Base-by-base conservation (phyloP, 1,140 invertebrate species). In the Polypedilum vanderplanki region DNA sequence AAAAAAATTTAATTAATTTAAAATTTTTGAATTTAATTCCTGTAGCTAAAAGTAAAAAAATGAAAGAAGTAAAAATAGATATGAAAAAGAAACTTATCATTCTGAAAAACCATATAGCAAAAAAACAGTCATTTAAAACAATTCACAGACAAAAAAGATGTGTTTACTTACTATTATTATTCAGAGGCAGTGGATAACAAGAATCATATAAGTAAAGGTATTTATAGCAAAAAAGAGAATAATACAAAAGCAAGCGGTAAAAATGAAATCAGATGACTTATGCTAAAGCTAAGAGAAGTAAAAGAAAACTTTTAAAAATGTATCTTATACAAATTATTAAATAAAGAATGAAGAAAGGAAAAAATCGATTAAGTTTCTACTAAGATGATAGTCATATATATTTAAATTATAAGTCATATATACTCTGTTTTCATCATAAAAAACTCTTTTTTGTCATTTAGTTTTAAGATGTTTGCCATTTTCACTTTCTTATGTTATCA, bases 331-430 rank as follows among this genome's bases (percentile, higher is more conserved):
- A 70, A 22, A 70, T 22, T 57, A 57, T 57, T 57, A 57, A 33
- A 33, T 33, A 33, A 5, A 33, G 24, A 33, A 33, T 57, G n/a
- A 70, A 70, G 18, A 67, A 67, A 70, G 20, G 20, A 70, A 9
- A 20, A 18, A 67, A 70, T 70, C 65, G 46, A 70, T 70, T 70
- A 70, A 70, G 65, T 70, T 70, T 70, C 65, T 70, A 70, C 65
- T 57, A 57, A 57, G 46, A 57, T 57, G 46, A 57, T 57, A 57
- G 46, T 57, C 46, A 57, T 57, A 57, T 57, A 57, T 57, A 57
- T 57, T 57, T 57, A 57, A n/a, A 57, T 57, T 57, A 57, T 57
- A 57, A 57, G 46, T 57, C 46, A 57, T 57, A 57, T 57, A 57
- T 57, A 57, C 46, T 57, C 46, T 57, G 46, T 57, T 57, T 57